Base-by-base conservation (phyloP, 2,113 vertebrate species). In the Aldabrachelys gigantea region DNA sequence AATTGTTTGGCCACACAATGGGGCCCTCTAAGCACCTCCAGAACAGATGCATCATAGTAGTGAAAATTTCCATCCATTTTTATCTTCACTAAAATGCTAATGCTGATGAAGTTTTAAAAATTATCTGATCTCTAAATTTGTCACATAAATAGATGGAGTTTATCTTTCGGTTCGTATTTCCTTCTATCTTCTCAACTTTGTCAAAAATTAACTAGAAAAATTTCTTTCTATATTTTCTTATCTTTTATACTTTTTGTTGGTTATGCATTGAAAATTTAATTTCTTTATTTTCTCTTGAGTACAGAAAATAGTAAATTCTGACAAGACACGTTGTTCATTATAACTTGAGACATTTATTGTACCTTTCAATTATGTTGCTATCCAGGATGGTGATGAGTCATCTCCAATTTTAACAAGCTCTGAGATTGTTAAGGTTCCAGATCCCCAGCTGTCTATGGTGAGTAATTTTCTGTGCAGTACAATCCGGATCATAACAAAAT, bases 361-460 rank as follows among this genome's bases (percentile, higher is more conserved):
- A 5, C 8, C 27, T 91, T 82, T 80, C 75, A 89, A 27, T 85
- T 92, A 5, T 19, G 27, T 75, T 98, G 4, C 92, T 54, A 56
- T 93, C 81, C 95, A 99, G 99, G 99, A 99, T 84, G 99, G 99
- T 96, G 99, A 99, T 89, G 99, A 99, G 7, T 96, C 98, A 1
- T 98, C 99, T 50, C 98, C 99, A 6, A 98, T 99, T 96, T 98
- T 98, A 90, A 99, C 99, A 93, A 99, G 98, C 97, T 99, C 99
- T 56, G 99, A 99, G 94, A 99, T 99, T 53, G 99, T 99, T 92
- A 99, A 99, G 98, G 99, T 99, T 96, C 99, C 99, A n/a, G 99
- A 99, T 96, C 99, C 99, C 9, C 99, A 99, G 96, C 99, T 99
- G 99, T 99, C 98, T 94, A 99, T 99, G 99, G 99, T 99, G 97